Conservation (phyloP, 2,797 vertebrate genomes). For the Spinus olivaceus region DNA sequence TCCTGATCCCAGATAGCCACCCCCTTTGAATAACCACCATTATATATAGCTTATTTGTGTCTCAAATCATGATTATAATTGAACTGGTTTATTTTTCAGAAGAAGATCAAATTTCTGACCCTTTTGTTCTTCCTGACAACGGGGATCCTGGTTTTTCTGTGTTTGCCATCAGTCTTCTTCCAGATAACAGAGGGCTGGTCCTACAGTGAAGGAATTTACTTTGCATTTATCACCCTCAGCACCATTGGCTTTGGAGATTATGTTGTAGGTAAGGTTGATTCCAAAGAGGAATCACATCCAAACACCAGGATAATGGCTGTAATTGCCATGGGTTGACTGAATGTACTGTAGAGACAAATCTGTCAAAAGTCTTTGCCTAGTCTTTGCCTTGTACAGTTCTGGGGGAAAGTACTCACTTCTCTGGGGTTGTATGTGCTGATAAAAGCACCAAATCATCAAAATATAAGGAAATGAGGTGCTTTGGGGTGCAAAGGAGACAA, state of each 20-base stretch:
- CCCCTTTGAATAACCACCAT: neutral
- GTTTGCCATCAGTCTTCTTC: conserved; percentile 67
- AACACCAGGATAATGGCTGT: neutral
- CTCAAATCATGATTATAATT: neutral
- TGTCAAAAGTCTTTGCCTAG: neutral
- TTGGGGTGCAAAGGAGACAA: neutral
- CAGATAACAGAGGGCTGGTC: conserved; percentile 62
- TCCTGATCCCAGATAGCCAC: neutral
- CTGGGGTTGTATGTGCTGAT: neutral
- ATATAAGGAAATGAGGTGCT: neutral
- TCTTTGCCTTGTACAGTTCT: neutral
- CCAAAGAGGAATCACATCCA: neutral
- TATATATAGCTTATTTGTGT: neutral
- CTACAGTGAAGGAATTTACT: conserved; percentile 71
- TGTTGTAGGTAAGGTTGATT: conserved; percentile 63
- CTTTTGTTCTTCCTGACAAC: conserved; percentile 68
- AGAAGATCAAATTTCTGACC: conserved; percentile 62
- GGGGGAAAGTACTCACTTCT: neutral
- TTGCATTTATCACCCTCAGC: conserved; percentile 74
- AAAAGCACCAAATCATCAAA: neutral
- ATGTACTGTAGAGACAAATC: neutral
- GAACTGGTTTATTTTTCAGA: conserved; percentile 56
- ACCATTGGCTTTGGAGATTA: conserved; percentile 78
- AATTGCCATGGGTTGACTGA: neutral
- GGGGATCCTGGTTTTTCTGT: conserved; percentile 70